phyloP scores from a whole-genome alignment of 35 echinoderm and acorn worm genomes.

The Eucidaris tribuloides region DNA sequence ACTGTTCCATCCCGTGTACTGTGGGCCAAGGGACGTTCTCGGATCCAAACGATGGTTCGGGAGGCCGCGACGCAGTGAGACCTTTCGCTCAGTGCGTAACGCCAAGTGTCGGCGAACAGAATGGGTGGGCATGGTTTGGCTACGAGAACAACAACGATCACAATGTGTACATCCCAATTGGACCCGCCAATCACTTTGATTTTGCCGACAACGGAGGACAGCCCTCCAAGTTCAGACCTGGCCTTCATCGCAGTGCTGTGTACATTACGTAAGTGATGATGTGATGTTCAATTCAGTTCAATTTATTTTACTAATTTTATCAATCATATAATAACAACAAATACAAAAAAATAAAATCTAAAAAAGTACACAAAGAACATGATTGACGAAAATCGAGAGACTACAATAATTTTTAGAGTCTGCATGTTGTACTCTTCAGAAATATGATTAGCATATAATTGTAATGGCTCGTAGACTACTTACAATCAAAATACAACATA shows the following conservation, averaged over 20 bases:
- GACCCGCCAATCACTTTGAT: conserved; percentile 65
- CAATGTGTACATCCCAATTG: conserved; percentile 79
- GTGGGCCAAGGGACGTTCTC: conserved; percentile 56
- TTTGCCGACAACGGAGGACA: conserved; percentile 45
- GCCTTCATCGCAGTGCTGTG: conserved; percentile 60
- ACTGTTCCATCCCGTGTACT: conserved; percentile 49
- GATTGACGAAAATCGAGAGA: too few species aligned
- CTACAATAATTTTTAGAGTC: too few species aligned
- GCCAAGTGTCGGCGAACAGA: conserved; percentile 1
- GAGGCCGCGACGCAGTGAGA: conserved; percentile 21
- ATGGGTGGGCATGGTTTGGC: conserved; percentile 78
- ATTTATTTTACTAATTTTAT: too few species aligned
- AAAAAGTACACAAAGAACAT: too few species aligned
- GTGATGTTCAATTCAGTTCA: too few species aligned
- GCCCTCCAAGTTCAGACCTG: conserved; percentile 83
- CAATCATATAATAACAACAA: too few species aligned
- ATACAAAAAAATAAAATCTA: too few species aligned
- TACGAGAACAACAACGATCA: conserved; percentile 76
- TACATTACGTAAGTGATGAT: conserved; percentile 62
- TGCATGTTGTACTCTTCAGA: too few species aligned
- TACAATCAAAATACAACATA: too few species aligned
- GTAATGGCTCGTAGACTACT: too few species aligned
- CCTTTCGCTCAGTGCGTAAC: conserved; percentile 66
- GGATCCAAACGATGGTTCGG: conserved; percentile 76
- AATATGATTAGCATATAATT: too few species aligned